Evolutionary conservation across 1,140 invertebrate species (phyloP).

Genomic region (Penaeus chinensis): DNA sequence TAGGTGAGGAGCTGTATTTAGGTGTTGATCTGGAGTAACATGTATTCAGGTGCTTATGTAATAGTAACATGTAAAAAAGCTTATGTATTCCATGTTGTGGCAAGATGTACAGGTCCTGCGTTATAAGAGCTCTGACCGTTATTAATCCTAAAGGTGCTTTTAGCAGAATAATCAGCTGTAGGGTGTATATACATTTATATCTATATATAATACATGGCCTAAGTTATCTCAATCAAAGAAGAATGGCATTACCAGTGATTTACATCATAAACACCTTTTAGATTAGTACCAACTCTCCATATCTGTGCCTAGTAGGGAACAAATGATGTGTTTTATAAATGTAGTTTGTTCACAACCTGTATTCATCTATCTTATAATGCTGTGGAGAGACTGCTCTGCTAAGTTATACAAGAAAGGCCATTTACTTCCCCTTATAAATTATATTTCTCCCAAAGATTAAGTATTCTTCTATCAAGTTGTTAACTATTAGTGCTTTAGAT

Average conservation of each 20-base stretch:
- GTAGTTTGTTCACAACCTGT: too few species aligned
- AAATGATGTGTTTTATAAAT: too few species aligned
- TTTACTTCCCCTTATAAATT: too few species aligned
- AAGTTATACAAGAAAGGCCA: too few species aligned
- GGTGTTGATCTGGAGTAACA: slow-evolving; percentile 58
- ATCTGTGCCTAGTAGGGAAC: too few species aligned
- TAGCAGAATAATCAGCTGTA: slow-evolving; percentile 6
- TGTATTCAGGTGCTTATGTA: slow-evolving; percentile 57
- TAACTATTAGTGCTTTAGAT: slow-evolving; percentile 52
- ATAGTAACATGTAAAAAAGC: slow-evolving; percentile 52
- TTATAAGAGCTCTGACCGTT: slow-evolving; percentile 24
- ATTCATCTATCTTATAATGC: too few species aligned
- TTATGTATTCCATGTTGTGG: slow-evolving; percentile 53
- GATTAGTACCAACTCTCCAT: too few species aligned
- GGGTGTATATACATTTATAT: slow-evolving; percentile 34
- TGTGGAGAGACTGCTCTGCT: too few species aligned
- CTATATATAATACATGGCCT: not conserved
- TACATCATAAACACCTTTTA: too few species aligned
- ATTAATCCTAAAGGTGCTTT: slow-evolving; percentile 33
- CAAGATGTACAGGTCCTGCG: slow-evolving; percentile 53
- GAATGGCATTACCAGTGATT: too few species aligned
- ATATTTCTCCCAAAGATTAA: not conserved
- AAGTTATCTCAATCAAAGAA: too few species aligned
- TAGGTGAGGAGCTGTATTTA: slow-evolving; percentile 57
- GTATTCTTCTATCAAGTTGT: not conserved